phyloP scores from a whole-genome alignment of 2,113 vertebrate genomes.

The Amblyornis subalaris region DNA sequence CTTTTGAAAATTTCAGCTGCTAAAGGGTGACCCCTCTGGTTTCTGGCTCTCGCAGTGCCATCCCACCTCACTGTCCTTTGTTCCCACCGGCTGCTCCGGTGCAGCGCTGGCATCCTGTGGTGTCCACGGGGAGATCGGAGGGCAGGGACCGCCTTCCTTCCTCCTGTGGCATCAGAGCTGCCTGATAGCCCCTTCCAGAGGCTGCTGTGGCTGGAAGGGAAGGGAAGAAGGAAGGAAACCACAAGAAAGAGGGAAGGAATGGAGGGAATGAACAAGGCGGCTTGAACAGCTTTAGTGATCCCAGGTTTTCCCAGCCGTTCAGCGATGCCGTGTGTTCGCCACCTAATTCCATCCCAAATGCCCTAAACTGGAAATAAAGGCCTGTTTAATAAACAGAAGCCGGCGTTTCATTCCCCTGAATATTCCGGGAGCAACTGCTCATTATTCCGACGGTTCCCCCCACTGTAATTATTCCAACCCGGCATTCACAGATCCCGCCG shows the following conservation, averaged over 20 bases:
- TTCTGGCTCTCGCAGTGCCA: neutral
- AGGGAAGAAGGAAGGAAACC: neutral
- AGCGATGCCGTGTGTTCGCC: conserved; percentile 35
- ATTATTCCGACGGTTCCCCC: conserved; percentile 67
- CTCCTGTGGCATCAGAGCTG: neutral
- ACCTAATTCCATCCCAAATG: conserved; percentile 67
- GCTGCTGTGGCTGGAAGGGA: neutral
- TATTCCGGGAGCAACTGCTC: conserved; percentile 69
- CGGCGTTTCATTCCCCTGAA: conserved; percentile 67
- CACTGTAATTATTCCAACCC: conserved; percentile 66
- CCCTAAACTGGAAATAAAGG: conserved; percentile 70
- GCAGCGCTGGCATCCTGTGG: rapidly evolving
- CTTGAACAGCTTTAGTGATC: neutral
- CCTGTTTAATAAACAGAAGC: conserved; percentile 68
- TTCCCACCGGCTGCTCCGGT: neutral
- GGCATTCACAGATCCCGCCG: conserved; percentile 52
- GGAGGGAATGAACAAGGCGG: rapidly evolving
- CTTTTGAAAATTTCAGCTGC: neutral
- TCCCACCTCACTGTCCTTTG: rapidly evolving
- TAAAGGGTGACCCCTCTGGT: neutral
- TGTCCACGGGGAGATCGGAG: neutral
- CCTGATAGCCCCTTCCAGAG: neutral
- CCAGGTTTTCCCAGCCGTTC: conserved; percentile 10
- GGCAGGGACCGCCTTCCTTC: neutral
- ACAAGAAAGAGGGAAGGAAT: neutral